Base-by-base conservation (phyloP, 2,888 invertebrate species). In the Portevinia maculata region DNA sequence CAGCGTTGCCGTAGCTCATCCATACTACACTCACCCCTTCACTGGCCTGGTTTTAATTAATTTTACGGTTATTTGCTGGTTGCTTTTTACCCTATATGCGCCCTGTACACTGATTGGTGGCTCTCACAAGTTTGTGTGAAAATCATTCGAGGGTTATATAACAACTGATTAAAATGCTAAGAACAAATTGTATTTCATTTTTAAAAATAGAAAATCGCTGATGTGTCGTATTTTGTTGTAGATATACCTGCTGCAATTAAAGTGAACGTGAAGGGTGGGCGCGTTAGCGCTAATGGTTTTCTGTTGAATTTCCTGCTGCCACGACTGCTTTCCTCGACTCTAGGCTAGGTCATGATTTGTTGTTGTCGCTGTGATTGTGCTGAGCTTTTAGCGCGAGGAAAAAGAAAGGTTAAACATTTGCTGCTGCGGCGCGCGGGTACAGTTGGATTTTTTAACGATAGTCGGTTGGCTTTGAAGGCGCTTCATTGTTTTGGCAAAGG, bases 331-430 rank as follows among this genome's bases (percentile, higher is more conserved):
- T 59, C 52, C 64, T 70, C 37, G 17, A 64, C 75, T 79, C 69
- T 65, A 59, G 76, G 64, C 70, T 81, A 81, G 81, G 81, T 81
- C 81, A 81, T 81, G 81, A 76, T 81, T 76, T 76, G 57, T 37
- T 60, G 75, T 34, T 75, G 53, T 32, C 60, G 37, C 34, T 28
- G 67, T n/a, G n/a, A 19, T 9, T 6, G 46, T 17, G 24, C 24
- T 9, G 7, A 24, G 7, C 9, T 48, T 3, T 59, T 17, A 17
- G 21, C 11, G 34, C 34, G 24, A 37, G 24, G 30, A 15, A 4
- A 17, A 39, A 28, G 11, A 59, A 59, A 65, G 46, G 57, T 59
- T 78, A 52, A 50, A 64, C 37, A 15, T 34, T 9, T 65, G 17
- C 19, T 28, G 24, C 32, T 9, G 17, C 17, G 17, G 13, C 5